These are phyloP conservation scores for Temnothorax curvispinosus DNA, from an alignment of 1,140 invertebrate genomes.

Conservation along the genomic window DNA sequence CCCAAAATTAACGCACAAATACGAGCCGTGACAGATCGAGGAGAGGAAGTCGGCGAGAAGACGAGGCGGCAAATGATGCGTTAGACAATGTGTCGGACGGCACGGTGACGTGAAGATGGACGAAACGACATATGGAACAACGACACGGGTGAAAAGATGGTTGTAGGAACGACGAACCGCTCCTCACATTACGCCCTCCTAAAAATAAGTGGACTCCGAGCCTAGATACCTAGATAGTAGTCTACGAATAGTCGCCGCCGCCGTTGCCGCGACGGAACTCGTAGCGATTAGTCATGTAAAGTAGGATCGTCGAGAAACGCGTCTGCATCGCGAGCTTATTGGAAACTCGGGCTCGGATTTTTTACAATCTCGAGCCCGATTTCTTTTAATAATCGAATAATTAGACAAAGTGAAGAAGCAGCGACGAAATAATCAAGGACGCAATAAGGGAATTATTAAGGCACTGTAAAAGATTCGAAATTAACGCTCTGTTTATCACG, in stretches of 20 bases:
- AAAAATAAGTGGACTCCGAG: slow-evolving; percentile 85
- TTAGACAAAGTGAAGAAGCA: not conserved
- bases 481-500: not conserved
- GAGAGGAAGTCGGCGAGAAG: not conserved
- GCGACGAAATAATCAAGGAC: not conserved
- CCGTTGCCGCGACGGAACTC: slow-evolving; percentile 78
- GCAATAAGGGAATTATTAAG: not conserved
- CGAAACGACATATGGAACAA: slow-evolving; percentile 44
- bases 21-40: not conserved
- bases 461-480: not conserved
- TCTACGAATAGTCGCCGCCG: slow-evolving; percentile 83
- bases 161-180: slow-evolving; percentile 78
- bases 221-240: slow-evolving; percentile 86
- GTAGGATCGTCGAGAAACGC: slow-evolving; percentile 31
- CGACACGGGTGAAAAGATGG: slow-evolving; percentile 73
- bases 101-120: not conserved
- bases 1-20: slow-evolving; percentile 24
- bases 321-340: slow-evolving; percentile 18
- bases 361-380: not conserved
- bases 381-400: not conserved
- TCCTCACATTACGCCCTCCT: slow-evolving; percentile 85
- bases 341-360: not conserved
- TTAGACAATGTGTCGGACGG: slow-evolving; percentile 41
- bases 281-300: slow-evolving; percentile 78
- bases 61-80: slow-evolving; percentile 46